Percentiles rank a stretch among this genome's conserved stretches.
phyloP scores from a whole-genome alignment of 2,113 vertebrate species.

The Mus musculus region DNA sequence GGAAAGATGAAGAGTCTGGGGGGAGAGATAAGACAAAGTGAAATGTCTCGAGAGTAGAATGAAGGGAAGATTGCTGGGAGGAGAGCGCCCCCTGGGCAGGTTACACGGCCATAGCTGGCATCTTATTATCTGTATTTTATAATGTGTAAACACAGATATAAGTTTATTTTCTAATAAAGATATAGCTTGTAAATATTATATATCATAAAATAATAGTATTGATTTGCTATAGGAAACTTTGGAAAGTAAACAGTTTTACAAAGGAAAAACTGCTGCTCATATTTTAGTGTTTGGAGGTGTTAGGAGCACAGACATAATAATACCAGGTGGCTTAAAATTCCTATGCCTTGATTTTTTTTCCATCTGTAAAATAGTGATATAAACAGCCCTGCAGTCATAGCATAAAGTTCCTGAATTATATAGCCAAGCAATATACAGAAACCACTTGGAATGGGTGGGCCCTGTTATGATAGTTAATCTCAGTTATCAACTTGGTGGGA shows the following conservation, averaged over 20 bases:
- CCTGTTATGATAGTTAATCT: background rate
- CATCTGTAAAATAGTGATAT: background rate
- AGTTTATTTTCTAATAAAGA: background rate
- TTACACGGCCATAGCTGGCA: background rate
- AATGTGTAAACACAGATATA: background rate
- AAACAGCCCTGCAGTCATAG: background rate
- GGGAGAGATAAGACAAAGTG: background rate
- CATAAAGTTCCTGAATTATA: background rate
- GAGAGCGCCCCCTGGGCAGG: background rate
- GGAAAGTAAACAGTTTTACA: background rate
- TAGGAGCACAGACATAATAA: background rate
- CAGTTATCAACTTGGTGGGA: background rate
- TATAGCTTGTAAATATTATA: background rate
- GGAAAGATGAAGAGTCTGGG: background rate
- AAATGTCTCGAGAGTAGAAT: background rate
- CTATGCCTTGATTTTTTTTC: background rate
- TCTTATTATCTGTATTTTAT: background rate
- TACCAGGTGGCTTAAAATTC: background rate
- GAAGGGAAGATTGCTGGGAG: background rate
- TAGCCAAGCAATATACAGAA: background rate
- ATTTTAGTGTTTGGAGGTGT: background rate
- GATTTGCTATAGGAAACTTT: background rate
- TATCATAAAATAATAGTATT: conserved; percentile 4
- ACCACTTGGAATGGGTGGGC: background rate
- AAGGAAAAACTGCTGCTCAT: background rate